Conservation (phyloP, 64 coral and sea anemone genomes). For the Astreopora myriophthalma region DNA sequence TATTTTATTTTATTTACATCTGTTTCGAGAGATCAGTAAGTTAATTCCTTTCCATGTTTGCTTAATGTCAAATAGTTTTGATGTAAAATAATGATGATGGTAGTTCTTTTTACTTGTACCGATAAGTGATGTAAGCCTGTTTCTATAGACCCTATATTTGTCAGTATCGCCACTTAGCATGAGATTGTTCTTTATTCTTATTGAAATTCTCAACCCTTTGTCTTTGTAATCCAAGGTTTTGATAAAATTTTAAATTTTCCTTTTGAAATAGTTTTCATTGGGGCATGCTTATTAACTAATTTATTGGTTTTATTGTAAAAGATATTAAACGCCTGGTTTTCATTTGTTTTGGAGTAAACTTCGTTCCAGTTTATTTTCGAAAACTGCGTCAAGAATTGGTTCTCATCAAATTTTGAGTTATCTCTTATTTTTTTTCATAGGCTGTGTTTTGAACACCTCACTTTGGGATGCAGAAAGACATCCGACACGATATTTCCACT, state of each 20-base stretch:
- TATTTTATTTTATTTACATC: not conserved
- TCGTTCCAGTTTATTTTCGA: too few species aligned
- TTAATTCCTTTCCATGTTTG: conserved; percentile 13
- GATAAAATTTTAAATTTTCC: not conserved
- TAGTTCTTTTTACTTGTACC: not conserved
- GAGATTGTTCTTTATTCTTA: not conserved
- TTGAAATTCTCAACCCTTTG: not conserved
- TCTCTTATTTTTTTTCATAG: too few species aligned
- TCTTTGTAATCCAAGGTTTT: conserved; percentile 24
- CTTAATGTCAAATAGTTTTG: not conserved
- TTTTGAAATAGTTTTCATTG: not conserved
- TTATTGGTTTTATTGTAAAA: conserved; percentile 19
- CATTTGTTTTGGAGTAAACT: not conserved
- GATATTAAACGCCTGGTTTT: not conserved
- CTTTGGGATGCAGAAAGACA: too few species aligned
- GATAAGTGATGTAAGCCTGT: not conserved
- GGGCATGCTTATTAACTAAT: conserved; percentile 6
- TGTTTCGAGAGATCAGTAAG: not conserved
- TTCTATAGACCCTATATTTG: not conserved
- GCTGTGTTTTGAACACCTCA: too few species aligned
- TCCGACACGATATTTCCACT: too few species aligned
- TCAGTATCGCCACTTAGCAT: not conserved
- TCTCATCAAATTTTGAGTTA: too few species aligned
- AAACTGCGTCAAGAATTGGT: too few species aligned
- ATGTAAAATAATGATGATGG: not conserved